Percentiles rank a stretch among this genome's conserved stretches.
phyloP scores from a whole-genome alignment of 35 echinoderm and acorn worm species.

The Heliocidaris tuberculata region DNA sequence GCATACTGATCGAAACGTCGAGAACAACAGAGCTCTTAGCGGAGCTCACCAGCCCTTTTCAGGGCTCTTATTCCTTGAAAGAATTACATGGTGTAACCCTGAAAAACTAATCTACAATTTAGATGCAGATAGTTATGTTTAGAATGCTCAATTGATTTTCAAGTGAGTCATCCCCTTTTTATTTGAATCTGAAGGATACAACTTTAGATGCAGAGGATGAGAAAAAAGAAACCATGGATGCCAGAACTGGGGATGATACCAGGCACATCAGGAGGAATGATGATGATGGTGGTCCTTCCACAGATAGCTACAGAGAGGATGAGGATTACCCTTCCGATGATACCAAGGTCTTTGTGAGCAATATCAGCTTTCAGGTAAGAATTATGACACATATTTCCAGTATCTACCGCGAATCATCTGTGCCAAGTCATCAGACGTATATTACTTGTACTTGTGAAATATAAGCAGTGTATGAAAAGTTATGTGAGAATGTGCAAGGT shows the following conservation, averaged over 20 bases:
- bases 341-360: neutral
- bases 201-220: neutral
- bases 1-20: too few relatives aligned
- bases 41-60: too few relatives aligned
- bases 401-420: neutral
- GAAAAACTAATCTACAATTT: too few relatives aligned
- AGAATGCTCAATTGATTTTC: too few relatives aligned
- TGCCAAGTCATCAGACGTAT: too few relatives aligned
- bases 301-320: neutral
- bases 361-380: neutral
- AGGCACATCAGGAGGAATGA: neutral
- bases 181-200: neutral
- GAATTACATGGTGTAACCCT: too few relatives aligned
- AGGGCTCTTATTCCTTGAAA: too few relatives aligned
- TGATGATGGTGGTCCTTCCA: neutral
- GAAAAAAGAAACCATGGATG: neutral
- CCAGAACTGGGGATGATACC: neutral
- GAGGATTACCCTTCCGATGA: neutral
- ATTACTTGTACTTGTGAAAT: too few relatives aligned
- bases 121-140: too few relatives aligned
- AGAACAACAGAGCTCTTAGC: too few relatives aligned
- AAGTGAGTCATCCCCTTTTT: neutral
- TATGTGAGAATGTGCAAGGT: too few relatives aligned
- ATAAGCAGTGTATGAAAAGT: too few relatives aligned
- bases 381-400: neutral